phyloP scores from a whole-genome alignment of 1,140 invertebrate genomes.

The Drosophila rhopaloa region DNA sequence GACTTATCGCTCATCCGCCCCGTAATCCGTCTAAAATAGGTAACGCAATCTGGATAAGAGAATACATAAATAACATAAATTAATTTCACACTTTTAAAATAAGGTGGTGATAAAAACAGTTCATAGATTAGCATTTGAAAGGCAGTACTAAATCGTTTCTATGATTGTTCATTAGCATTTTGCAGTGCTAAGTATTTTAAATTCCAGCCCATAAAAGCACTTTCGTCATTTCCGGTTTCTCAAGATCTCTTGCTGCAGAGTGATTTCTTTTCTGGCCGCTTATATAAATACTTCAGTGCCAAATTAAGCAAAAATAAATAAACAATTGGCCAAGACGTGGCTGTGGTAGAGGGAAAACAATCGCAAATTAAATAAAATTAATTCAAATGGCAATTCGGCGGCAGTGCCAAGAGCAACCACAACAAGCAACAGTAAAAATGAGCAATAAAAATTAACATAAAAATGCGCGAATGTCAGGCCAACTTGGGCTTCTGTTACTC shows the following conservation, averaged over 20 bases:
- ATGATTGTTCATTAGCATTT: too few species aligned
- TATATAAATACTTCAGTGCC: constrained; percentile 12
- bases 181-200: neutral
- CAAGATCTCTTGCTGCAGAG: neutral
- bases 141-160: too few species aligned
- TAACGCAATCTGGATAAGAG: neutral
- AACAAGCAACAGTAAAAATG: constrained; percentile 44
- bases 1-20: neutral
- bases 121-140: too few species aligned
- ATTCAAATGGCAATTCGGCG: constrained; percentile 59
- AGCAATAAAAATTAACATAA: constrained; percentile 60
- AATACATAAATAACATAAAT: neutral
- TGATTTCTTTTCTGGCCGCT: neutral
- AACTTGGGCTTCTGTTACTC: neutral
- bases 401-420: constrained; percentile 15
- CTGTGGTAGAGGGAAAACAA: constrained; percentile 29
- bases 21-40: neutral
- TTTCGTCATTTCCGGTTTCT: too few species aligned
- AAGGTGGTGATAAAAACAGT: neutral
- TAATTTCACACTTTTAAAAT: neutral
- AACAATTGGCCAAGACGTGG: constrained; percentile 28
- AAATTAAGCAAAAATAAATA: constrained; percentile 72
- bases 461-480: constrained; percentile 35
- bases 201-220: neutral
- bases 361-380: constrained; percentile 72